Percentiles rank a stretch among this genome's conserved stretches.
Conservation (phyloP, 2,797 vertebrate species). For the Halcyon chelicuti region DNA sequence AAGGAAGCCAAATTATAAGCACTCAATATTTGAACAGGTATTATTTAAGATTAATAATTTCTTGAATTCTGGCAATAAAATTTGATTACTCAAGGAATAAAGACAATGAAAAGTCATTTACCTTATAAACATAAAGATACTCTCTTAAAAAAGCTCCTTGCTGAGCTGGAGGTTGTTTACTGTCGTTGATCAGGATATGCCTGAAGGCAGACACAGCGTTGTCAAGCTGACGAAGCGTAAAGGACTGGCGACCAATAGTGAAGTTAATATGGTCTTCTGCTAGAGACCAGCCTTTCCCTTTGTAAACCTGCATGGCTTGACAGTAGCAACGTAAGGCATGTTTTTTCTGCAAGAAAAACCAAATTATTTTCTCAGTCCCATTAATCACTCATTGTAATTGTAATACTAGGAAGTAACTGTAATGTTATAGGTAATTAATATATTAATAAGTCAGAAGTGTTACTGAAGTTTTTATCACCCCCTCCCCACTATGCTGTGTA, state of each 20-base stretch:
- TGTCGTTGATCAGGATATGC: constrained; percentile 95
- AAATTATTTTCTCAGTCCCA: not conserved
- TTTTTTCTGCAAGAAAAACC: constrained; percentile 82
- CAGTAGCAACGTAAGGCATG: constrained; percentile 96
- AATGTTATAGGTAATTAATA: not conserved
- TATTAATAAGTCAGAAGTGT: not conserved
- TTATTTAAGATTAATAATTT: not conserved
- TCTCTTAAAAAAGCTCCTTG: constrained; percentile 95
- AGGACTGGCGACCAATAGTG: constrained; percentile 96
- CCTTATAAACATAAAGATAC: constrained; percentile 97
- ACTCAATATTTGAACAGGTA: not conserved
- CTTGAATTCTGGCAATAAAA: not conserved
- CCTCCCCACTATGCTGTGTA: rapidly evolving
- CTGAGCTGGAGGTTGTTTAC: constrained; percentile 92
- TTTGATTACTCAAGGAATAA: not conserved
- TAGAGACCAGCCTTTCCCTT: constrained; percentile 94
- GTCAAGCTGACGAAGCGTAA: constrained; percentile 90
- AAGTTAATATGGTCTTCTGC: constrained; percentile 99
- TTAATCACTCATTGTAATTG: not conserved
- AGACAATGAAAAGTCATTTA: constrained; percentile 34
- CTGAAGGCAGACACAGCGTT: constrained; percentile 92
- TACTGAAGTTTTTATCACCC: not conserved
- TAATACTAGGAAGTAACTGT: not conserved
- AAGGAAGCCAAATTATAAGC: not conserved
- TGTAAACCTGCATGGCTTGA: constrained; percentile 98